phyloP scores from a whole-genome alignment of 2,113 vertebrate genomes.

The Salvelinus alpinus region DNA sequence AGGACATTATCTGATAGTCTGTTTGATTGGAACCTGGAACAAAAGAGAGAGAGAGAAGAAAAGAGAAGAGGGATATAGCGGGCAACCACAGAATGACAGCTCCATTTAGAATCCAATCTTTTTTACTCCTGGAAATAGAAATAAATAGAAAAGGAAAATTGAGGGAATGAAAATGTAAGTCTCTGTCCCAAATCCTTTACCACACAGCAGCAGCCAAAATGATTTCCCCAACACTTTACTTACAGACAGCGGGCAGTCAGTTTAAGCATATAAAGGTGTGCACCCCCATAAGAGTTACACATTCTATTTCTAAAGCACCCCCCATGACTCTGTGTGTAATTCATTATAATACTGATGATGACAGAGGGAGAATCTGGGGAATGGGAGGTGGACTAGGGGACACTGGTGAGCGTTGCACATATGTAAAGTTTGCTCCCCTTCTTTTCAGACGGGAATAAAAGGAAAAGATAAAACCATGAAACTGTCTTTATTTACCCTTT shows the following conservation, averaged over 20 bases:
- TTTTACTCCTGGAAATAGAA: background rate
- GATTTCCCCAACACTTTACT: too few species aligned
- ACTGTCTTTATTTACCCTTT: background rate
- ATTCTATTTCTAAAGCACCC: too few species aligned
- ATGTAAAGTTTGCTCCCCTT: too few species aligned
- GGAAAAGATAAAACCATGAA: background rate
- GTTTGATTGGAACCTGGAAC: background rate
- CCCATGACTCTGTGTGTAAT: too few species aligned
- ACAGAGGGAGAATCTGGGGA: too few species aligned
- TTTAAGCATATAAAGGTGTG: too few species aligned
- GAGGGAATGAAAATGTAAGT: background rate
- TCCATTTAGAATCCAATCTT: conserved; percentile 8
- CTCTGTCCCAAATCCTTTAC: background rate
- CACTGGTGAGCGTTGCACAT: too few species aligned
- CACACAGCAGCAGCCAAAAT: background rate
- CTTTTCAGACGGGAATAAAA: background rate
- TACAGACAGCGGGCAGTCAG: too few species aligned
- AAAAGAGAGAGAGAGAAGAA: background rate
- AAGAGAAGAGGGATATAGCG: background rate
- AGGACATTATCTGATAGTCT: background rate
- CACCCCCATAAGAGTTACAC: too few species aligned
- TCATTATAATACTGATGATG: too few species aligned
- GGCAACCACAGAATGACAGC: conserved; percentile 11
- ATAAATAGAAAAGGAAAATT: background rate
- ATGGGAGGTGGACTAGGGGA: too few species aligned